Evolutionary conservation across 2,113 vertebrate genomes (phyloP), one percentile per base, ranked within the genome.

Genomic region (Pipa parva): DNA sequence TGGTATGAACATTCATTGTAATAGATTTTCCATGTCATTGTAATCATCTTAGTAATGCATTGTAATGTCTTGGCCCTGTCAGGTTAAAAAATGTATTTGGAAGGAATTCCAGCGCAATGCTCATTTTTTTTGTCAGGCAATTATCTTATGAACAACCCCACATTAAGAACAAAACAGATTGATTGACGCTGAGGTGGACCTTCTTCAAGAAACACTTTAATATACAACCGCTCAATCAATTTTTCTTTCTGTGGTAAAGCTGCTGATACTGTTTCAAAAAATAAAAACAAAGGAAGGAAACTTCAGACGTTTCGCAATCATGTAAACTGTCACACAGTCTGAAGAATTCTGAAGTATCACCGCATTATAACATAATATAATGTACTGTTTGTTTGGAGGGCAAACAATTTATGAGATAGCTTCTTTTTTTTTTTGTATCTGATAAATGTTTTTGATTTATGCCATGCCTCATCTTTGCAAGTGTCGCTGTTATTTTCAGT

Each of bases 61-160:
- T 9, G n/a, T 29, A 21, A 24, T 26, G 15, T 27, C 6, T 56
- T 10, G 39, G 36, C 5, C n/a, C 65, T 61, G 66, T 70, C 57
- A 70, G 31, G 27, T 36, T 20, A 70, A 60, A n/a, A 70, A 25
- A 27, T 70, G 61, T 70, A 61, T 60, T 61, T 70, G 42, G 52
- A 61, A 61, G 66, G 29, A 52, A 29, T 42, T 21, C 36, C 48
- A 27, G 45, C 46, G 65, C 65, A 45, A n/a, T 61, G 33, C 52
- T 33, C 61, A 61, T 61, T 70, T 70, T 51, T 42, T 22, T 70
- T 70, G 66, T 70, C 66, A 70, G 66, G 66, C 66, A 70, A 70
- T 70, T 70, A 70, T 70, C 66, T 70, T 60, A 70, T 54, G 66
- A 70, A 70, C 57, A 70, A 70, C 27, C 54, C n/a, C 66, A 26